Percentiles rank a stretch among this genome's conserved stretches.
phyloP scores from a whole-genome alignment of 2,797 vertebrate genomes.

The Chelon auratus region DNA sequence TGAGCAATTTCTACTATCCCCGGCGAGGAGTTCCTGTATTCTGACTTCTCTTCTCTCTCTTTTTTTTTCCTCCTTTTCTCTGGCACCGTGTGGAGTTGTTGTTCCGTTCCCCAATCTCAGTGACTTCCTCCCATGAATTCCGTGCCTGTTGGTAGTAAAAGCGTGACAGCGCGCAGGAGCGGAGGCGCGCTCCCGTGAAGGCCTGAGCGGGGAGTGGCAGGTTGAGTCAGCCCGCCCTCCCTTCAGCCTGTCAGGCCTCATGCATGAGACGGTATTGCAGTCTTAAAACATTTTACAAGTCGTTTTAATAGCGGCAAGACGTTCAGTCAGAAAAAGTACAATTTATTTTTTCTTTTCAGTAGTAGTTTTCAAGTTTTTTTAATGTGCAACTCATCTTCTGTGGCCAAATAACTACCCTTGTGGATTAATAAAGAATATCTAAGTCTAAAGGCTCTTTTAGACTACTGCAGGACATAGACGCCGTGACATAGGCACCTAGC shows the following conservation, averaged over 20 bases:
- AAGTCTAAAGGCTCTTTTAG: too few relatives aligned
- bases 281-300: too few relatives aligned
- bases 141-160: constrained; percentile 66
- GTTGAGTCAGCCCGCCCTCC: constrained; percentile 66
- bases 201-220: constrained; percentile 80
- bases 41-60: neutral
- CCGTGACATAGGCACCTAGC: too few relatives aligned
- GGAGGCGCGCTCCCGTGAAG: constrained; percentile 78
- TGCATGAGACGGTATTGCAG: too few relatives aligned
- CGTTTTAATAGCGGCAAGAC: too few relatives aligned
- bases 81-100: constrained; percentile 45
- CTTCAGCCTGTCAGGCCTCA: neutral
- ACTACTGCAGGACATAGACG: too few relatives aligned
- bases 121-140: constrained; percentile 80
- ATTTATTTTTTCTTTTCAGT: too few relatives aligned
- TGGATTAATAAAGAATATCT: too few relatives aligned
- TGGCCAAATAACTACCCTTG: too few relatives aligned
- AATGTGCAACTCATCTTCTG: too few relatives aligned
- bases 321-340: too few relatives aligned
- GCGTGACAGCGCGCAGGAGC: constrained; percentile 65
- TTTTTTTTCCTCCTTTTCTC: neutral
- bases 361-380: too few relatives aligned
- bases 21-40: neutral
- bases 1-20: neutral
- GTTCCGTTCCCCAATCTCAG: constrained; percentile 63